phyloP scores from a whole-genome alignment of 2,888 invertebrate species.

The Hipparchia semele region DNA sequence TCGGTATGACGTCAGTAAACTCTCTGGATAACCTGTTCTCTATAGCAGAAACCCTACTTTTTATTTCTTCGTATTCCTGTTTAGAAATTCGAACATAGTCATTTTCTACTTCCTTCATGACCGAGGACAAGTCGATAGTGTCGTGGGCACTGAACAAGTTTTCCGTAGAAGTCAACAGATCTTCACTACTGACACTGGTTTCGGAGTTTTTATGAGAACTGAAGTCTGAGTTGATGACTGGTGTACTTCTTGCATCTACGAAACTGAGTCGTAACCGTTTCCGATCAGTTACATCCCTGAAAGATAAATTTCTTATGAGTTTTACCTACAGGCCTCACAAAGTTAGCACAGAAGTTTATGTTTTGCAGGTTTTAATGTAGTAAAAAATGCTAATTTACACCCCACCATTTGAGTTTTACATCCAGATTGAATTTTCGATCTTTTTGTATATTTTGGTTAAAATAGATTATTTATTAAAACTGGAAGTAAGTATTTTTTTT shows the following conservation, averaged over 20 bases:
- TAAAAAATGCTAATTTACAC: too few species aligned
- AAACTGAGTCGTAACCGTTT: constrained; percentile 74
- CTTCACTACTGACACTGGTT: constrained; percentile 73
- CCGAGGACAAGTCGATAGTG: constrained; percentile 71
- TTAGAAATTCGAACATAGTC: constrained; percentile 89
- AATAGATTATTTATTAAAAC: too few species aligned
- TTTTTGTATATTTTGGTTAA: too few species aligned
- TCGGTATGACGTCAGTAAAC: constrained; percentile 79
- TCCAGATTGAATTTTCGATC: too few species aligned
- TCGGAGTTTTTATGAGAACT: constrained; percentile 67
- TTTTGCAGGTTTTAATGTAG: too few species aligned
- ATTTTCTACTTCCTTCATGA: constrained; percentile 68
- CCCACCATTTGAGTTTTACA: too few species aligned
- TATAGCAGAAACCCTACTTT: constrained; percentile 88
- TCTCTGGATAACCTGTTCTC: constrained; percentile 88
- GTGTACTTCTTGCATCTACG: constrained; percentile 73
- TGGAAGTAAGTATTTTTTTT: too few species aligned
- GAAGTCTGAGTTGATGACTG: constrained; percentile 65
- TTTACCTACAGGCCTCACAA: not conserved
- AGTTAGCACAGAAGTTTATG: too few species aligned
- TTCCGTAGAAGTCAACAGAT: constrained; percentile 72
- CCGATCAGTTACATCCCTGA: constrained; percentile 72
- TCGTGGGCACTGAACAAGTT: constrained; percentile 73
- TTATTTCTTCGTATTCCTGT: constrained; percentile 90
- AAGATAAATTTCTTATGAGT: constrained; percentile 27